Percentiles rank a stretch among this genome's conserved stretches.
Evolutionary conservation across 92 coral and sea anemone species (phyloP).

Genomic region (Pocillopora meandrina): DNA sequence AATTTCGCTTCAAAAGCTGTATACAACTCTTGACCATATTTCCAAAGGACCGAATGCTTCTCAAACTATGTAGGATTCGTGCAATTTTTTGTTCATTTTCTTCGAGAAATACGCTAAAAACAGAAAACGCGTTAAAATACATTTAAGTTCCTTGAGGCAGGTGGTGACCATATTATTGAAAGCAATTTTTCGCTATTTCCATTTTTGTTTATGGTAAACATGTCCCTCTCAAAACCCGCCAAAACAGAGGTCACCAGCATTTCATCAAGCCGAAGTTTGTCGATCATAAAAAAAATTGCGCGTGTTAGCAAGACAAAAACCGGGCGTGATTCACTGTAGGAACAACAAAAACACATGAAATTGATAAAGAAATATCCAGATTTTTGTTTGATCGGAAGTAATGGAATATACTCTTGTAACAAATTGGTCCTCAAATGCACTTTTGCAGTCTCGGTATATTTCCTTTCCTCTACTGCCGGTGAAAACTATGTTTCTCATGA

Average conservation of each 20-base stretch:
- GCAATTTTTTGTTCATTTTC: neutral
- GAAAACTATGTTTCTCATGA: neutral
- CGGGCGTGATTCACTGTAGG: constrained; percentile 5
- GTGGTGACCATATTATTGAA: constrained; percentile 12
- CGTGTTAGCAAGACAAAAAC: constrained; percentile 1
- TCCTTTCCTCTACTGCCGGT: neutral
- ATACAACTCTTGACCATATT: neutral
- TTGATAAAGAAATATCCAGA: constrained; percentile 46
- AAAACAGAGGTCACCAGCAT: neutral
- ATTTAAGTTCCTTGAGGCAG: constrained; percentile 25
- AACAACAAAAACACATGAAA: constrained; percentile 19
- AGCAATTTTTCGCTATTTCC: constrained; percentile 38
- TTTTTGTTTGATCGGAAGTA: constrained; percentile 51
- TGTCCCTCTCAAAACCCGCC: neutral
- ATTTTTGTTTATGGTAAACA: constrained; percentile 46
- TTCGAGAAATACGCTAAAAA: constrained; percentile 18
- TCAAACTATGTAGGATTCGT: too few species aligned
- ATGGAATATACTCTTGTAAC: constrained; percentile 36
- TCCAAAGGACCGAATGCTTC: too few species aligned
- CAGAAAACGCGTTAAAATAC: constrained; percentile 37
- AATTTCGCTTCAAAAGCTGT: neutral
- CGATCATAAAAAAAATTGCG: constrained; percentile 8
- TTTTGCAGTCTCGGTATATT: constrained; percentile 13
- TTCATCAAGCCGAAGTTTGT: neutral
- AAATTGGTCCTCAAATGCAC: constrained; percentile 43